Conservation (phyloP, 2,113 vertebrate genomes). For the Rhadina sibilatrix region DNA sequence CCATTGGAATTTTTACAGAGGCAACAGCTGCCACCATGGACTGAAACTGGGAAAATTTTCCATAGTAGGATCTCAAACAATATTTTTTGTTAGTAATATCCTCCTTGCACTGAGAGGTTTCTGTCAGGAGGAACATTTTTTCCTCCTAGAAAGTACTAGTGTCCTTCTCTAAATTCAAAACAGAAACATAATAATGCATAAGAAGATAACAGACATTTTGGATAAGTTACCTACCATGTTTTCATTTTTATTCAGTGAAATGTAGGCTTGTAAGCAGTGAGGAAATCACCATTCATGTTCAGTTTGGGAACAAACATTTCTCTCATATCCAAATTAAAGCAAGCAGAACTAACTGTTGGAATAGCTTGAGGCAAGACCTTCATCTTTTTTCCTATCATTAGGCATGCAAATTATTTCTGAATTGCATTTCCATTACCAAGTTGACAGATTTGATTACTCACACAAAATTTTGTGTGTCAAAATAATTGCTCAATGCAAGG, state of each 20-base stretch:
- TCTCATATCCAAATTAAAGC: neutral
- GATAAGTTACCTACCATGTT: slow-evolving; percentile 12
- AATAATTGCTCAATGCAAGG: slow-evolving; percentile 15
- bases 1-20: neutral
- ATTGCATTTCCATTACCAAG: neutral
- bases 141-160: neutral
- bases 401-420: slow-evolving; percentile 41
- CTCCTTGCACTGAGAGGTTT: neutral
- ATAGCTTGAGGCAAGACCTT: slow-evolving; percentile 22
- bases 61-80: neutral
- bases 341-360: slow-evolving; percentile 21
- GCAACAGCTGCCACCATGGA: neutral
- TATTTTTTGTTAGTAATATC: neutral
- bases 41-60: neutral
- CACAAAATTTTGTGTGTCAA: slow-evolving; percentile 20
- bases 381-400: neutral
- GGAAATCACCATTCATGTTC: neutral
- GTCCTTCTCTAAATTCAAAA: neutral
- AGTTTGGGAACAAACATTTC: neutral
- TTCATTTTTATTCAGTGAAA: slow-evolving; percentile 21
- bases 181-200: neutral
- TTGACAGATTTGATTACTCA: slow-evolving; percentile 55
- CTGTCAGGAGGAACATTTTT: neutral
- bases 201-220: neutral
- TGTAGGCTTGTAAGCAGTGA: neutral